Evolutionary conservation across 2,113 vertebrate species (phyloP).

Genomic region (Tricholaema leucomelas): DNA sequence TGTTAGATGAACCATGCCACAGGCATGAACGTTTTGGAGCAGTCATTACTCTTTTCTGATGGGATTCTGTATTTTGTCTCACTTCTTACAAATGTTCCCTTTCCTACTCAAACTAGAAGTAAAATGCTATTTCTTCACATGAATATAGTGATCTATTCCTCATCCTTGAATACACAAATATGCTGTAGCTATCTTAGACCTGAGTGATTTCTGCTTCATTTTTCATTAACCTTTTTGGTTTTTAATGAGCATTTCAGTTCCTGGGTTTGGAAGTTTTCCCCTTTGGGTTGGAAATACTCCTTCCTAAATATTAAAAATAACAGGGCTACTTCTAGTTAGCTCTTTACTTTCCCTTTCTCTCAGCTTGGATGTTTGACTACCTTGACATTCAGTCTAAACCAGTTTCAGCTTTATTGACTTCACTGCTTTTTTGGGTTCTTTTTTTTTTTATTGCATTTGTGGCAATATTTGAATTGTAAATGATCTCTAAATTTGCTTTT

Average conservation of each 20-base stretch:
- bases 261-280: not conserved
- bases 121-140: not conserved
- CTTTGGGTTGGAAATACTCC: not conserved
- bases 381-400: not conserved
- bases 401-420: not conserved
- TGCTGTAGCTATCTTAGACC: not conserved
- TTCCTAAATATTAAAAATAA: not conserved
- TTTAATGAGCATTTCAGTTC: not conserved
- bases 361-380: not conserved
- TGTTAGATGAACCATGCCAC: not conserved
- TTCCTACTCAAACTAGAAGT: not conserved
- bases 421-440: not conserved
- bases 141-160: not conserved
- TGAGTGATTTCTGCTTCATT: not conserved
- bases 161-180: not conserved
- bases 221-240: not conserved
- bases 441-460: not conserved
- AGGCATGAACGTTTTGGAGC: not conserved
- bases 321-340: not conserved
- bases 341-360: not conserved
- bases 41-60: not conserved
- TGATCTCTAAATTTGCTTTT: not conserved
- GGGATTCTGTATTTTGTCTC: not conserved
- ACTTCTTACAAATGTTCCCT: not conserved
- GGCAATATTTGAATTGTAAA: not conserved